Evolutionary conservation across 2,888 invertebrate genomes (phyloP).

Genomic region (Dryococelus australis): DNA sequence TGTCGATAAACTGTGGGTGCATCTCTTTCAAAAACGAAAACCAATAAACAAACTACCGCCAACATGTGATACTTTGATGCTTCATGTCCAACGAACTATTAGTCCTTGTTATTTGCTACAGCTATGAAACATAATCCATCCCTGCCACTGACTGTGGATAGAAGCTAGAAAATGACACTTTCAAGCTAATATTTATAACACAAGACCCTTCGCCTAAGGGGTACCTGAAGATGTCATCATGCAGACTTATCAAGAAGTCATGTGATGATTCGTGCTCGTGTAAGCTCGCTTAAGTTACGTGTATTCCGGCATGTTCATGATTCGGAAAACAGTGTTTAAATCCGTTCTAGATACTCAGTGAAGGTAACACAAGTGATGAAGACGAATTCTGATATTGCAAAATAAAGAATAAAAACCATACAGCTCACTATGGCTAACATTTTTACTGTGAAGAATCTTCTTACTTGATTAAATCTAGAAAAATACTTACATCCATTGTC

Average conservation of each 20-base stretch:
- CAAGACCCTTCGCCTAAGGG: not conserved
- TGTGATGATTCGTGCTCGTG: slow-evolving; percentile 11
- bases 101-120: not conserved
- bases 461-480: not conserved
- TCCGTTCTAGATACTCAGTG: not conserved
- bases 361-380: slow-evolving; percentile 21
- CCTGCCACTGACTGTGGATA: not conserved
- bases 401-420: not conserved
- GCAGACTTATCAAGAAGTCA: not conserved
- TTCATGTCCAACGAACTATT: not conserved
- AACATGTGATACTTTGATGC: too few species aligned
- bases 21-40: too few species aligned
- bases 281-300: not conserved
- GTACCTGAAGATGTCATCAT: not conserved
- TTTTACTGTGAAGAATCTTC: not conserved
- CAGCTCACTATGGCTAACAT: not conserved
- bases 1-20: too few species aligned
- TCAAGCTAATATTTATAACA: not conserved
- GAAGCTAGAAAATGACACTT: not conserved
- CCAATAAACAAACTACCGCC: too few species aligned
- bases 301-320: not conserved
- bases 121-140: not conserved
- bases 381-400: not conserved
- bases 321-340: not conserved
- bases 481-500: too few species aligned